Evolutionary conservation across 37 sponge, comb jelly and placozoan genomes (phyloP).

Genomic region (Axinella damicornis): DNA sequence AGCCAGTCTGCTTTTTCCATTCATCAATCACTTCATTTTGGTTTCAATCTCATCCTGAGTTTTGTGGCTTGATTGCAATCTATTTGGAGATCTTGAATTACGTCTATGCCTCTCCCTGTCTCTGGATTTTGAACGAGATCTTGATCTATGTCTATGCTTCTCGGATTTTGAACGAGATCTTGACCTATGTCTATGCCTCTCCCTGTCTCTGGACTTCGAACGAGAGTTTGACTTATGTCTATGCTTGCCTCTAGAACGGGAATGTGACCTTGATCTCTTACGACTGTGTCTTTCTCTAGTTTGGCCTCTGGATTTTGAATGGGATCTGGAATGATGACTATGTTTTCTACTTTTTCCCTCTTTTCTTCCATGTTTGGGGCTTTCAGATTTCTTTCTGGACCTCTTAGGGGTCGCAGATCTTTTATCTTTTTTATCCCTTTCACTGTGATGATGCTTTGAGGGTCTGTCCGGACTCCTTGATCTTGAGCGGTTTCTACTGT

Average conservation of each 20-base stretch:
- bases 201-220: neutral
- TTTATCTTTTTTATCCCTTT: too few species aligned
- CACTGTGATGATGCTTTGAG: neutral
- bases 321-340: neutral
- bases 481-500: slow-evolving; percentile 19
- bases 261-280: too few species aligned
- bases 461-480: neutral
- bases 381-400: slow-evolving; percentile 8
- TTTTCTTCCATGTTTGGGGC: neutral
- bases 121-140: neutral
- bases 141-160: slow-evolving; percentile 12
- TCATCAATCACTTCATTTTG: neutral
- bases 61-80: too few species aligned
- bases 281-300: too few species aligned
- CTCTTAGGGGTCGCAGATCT: neutral
- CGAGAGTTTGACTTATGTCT: neutral
- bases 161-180: neutral
- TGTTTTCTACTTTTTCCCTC: slow-evolving; percentile 10
- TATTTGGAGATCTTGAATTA: neutral
- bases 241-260: neutral
- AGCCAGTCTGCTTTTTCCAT: neutral
- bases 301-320: too few species aligned
- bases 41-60: neutral
- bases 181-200: neutral
- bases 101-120: neutral